Evolutionary conservation across 2,113 vertebrate species (phyloP).

Genomic region (Micronycteris hirsuta): DNA sequence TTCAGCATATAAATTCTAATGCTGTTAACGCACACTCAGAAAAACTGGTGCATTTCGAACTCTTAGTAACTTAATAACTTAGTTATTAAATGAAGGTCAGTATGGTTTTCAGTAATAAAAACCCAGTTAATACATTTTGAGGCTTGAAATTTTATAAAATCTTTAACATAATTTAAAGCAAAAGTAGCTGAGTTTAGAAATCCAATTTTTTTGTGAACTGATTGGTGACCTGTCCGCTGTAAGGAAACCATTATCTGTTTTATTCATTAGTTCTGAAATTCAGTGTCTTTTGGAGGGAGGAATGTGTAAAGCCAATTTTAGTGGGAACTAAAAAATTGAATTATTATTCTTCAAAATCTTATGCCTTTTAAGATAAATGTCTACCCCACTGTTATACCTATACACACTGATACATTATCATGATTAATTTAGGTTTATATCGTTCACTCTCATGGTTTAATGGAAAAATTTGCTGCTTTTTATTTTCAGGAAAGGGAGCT

Average conservation of each 20-base stretch:
- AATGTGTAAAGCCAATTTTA: background rate
- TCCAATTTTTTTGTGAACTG: slow-evolving; percentile 39
- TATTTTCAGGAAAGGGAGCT: background rate
- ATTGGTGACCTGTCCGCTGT: slow-evolving; percentile 17
- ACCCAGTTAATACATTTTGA: background rate
- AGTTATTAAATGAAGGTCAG: background rate
- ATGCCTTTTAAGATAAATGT: background rate
- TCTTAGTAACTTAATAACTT: slow-evolving; percentile 3
- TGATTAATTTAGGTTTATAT: slow-evolving; percentile 12
- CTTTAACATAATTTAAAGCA: slow-evolving; percentile 56
- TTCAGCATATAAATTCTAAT: slow-evolving; percentile 17
- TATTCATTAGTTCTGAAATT: slow-evolving; percentile 25
- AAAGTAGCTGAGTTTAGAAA: slow-evolving; percentile 43
- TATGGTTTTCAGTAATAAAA: slow-evolving; percentile 22
- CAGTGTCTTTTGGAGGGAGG: background rate
- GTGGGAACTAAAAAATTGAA: background rate
- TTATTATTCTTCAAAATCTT: background rate
- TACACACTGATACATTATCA: background rate
- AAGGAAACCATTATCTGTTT: slow-evolving; percentile 45
- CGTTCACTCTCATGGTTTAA: background rate
- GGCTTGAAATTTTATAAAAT: slow-evolving; percentile 12
- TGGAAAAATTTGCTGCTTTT: background rate
- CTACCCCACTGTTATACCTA: background rate
- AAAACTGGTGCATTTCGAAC: slow-evolving; percentile 34
- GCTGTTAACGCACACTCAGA: background rate